Evolutionary conservation across 1,140 invertebrate species (phyloP), one percentile per base, ranked within the genome.

Genomic region (Aphidius gifuensis): DNA sequence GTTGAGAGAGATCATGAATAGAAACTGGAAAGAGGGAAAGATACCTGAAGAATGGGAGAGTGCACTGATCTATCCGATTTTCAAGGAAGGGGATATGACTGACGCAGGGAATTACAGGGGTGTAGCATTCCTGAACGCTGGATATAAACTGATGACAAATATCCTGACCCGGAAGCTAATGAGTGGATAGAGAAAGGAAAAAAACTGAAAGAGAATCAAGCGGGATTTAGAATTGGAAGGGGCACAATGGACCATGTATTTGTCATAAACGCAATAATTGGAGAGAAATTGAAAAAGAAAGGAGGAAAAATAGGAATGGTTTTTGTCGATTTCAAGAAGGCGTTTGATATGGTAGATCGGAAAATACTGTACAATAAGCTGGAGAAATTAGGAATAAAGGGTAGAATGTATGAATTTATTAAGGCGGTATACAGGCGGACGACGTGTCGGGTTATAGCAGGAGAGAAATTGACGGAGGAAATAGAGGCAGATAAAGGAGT

Each of bases 91-190:
- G 8, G 61, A 65, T 6, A 23, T n/a, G 51, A 40, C 57, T 4
- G 48, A 51, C 7, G 38, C 21, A 16, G 46, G 16, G 9, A 65
- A 69, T n/a, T 71, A 65, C 38, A 67, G 64, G 45, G 51, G 60
- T 9, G 50, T 69, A 8, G 64, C 58, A 5, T 8, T 69, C 16
- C 48, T 66, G 44, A 47, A 58, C 7, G 40, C 50, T 9, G 56
- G 55, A 21, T 69, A 65, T 21, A 71, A 71, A 49, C 45, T 66
- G 46, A 47, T 67, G 9, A 58, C 62, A 47, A 53, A 3, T 2
- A 60, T 71, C 1, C 53, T 69, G 42, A 57, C 53, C 6, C 57
- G 46, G 11, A 66, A 62, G 60, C 42, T 71, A 8, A 38, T 9
- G 42, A 16, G 3, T 60, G 40, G 38, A 6, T 51, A 39, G 53